Evolutionary conservation across 1,140 invertebrate genomes (phyloP), one percentile per base, ranked within the genome.

Genomic region (Dufourea novaeangliae): DNA sequence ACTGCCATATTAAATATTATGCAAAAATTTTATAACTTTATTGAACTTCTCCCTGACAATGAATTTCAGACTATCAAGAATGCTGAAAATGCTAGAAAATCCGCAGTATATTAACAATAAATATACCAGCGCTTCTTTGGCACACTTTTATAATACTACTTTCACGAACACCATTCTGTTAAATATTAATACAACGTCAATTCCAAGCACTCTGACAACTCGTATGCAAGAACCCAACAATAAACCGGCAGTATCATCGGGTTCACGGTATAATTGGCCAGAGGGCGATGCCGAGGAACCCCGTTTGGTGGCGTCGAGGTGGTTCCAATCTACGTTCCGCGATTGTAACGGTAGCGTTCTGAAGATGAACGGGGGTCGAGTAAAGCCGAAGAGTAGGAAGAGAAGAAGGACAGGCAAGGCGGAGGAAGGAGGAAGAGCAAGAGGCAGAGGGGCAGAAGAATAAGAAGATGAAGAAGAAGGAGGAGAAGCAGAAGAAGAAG

Each of bases 291-390:
- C 46, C 61, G 27, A 11, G 27, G 29, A 78, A 25, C 50, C 63
- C 34, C 3, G 12, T 41, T 39, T 57, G 68, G 46, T 29, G 25
- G 64, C 74, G 70, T 63, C 44, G 62, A 74, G 80, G 71, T 62
- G 46, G 46, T 37, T 22, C n/a, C 75, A 32, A 62, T 74, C 57
- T 17, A 70, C 70, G 37, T 75, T 57, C 12, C 76, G 39, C 64
- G 77, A 71, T n/a, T 66, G 59, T 83, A 84, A 83, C 80, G 80
- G 82, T 84, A 79, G 82, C 70, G 68, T 80, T 27, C 77, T 66
- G 46, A 61, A 34, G 46, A 64, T 59, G 72, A 50, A 66, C 70
- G 52, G 52, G n/a, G 44, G 50, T 46, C 29, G 70, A 54, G 41
- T n/a, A n/a, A 50, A 50, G 46, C 20, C 46, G 20, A 69, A 44